These are phyloP conservation scores for Salvator merianae DNA, from an alignment of 2,113 vertebrate species.

Conservation along the genomic window DNA sequence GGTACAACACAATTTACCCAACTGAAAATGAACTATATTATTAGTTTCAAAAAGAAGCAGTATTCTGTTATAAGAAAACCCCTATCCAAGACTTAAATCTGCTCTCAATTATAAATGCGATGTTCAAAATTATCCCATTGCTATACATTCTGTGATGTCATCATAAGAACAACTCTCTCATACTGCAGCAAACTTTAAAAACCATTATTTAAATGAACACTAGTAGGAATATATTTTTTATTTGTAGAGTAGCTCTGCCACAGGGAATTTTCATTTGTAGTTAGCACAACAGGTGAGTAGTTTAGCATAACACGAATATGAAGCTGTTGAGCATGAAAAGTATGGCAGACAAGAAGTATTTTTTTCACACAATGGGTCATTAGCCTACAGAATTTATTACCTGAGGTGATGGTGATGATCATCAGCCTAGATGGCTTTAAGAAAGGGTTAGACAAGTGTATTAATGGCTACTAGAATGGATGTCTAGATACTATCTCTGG, in stretches of 20 bases:
- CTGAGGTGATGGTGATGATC: background rate
- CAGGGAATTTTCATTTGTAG: background rate
- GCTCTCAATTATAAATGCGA: background rate
- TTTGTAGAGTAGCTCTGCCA: background rate
- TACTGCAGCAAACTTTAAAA: conserved; percentile 9
- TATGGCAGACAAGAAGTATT: background rate
- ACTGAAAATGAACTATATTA: conserved; percentile 5
- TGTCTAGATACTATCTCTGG: too few relatives aligned
- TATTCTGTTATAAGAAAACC: conserved; percentile 33
- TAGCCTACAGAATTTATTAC: too few relatives aligned
- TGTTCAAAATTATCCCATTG: background rate
- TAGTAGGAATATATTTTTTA: background rate
- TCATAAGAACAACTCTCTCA: conserved; percentile 1
- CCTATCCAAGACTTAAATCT: background rate
- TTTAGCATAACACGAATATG: background rate
- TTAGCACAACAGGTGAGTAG: background rate
- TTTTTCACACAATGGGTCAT: background rate
- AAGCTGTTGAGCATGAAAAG: background rate
- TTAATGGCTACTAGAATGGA: too few relatives aligned
- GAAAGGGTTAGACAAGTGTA: too few relatives aligned
- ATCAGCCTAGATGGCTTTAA: background rate
- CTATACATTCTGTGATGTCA: background rate
- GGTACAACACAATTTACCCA: background rate
- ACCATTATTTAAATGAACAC: background rate
- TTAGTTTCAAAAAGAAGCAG: conserved; percentile 39